These are phyloP conservation scores for Gibbula magus DNA, from an alignment of 2,888 invertebrate genomes.

Conservation along the genomic window DNA sequence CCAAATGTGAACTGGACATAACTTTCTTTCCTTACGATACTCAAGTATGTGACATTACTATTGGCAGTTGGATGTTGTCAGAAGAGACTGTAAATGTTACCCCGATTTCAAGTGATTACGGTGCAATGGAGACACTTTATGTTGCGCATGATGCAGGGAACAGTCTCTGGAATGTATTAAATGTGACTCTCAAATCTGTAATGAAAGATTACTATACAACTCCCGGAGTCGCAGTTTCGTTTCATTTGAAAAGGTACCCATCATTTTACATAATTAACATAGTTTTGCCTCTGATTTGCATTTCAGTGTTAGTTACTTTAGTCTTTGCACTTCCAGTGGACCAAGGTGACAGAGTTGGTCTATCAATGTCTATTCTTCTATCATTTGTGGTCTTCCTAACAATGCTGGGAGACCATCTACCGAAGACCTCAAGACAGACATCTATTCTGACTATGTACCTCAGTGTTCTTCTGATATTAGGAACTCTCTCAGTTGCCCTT, in stretches of 20 bases:
- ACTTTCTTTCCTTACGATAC: background rate
- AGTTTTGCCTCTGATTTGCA: background rate
- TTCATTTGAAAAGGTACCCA: background rate
- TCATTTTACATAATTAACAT: background rate
- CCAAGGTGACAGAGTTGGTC: slow-evolving; percentile 36
- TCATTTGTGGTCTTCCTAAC: background rate
- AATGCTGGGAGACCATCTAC: background rate
- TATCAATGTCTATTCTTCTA: background rate
- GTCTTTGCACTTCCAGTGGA: slow-evolving; percentile 39
- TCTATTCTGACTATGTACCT: background rate
- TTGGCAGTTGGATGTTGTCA: background rate
- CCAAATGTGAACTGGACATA: background rate
- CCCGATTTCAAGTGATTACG: background rate
- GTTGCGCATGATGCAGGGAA: too few species aligned
- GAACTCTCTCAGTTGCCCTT: background rate
- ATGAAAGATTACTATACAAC: too few species aligned
- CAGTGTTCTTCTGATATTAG: background rate
- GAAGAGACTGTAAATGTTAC: background rate
- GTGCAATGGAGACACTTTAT: too few species aligned
- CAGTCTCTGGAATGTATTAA: too few species aligned
- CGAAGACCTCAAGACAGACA: background rate
- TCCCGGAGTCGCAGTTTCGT: too few species aligned
- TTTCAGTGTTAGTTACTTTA: slow-evolving; percentile 34
- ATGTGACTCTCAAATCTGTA: too few species aligned
- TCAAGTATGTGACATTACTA: background rate